These are phyloP conservation scores for Akabosia matsudoensis DNA, from an alignment of 1,140 invertebrate species.

Conservation along the genomic window DNA sequence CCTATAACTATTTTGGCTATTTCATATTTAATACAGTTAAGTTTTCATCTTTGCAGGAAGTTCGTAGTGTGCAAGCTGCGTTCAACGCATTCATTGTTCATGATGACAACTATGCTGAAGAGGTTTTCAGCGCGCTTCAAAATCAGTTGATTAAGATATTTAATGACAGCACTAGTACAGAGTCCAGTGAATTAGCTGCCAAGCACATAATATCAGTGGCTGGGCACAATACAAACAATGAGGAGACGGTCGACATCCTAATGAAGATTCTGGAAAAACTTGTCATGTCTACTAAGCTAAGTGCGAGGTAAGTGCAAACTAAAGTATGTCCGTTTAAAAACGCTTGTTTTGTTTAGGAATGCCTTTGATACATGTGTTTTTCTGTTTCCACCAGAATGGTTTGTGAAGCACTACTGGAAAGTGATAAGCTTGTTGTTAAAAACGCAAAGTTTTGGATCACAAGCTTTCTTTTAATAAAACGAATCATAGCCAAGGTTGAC, in stretches of 20 bases:
- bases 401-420: slow-evolving; percentile 56
- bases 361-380: too few relatives aligned
- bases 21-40: not conserved
- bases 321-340: too few relatives aligned
- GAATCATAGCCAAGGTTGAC: slow-evolving; percentile 83
- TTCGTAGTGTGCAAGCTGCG: slow-evolving; percentile 38
- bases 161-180: slow-evolving; percentile 30
- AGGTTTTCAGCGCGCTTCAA: slow-evolving; percentile 22
- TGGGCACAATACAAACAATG: slow-evolving; percentile 39
- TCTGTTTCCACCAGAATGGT: slow-evolving; percentile 50
- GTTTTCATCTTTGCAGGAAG: slow-evolving; percentile 34
- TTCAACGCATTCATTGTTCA: slow-evolving; percentile 45
- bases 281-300: slow-evolving; percentile 35
- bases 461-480: slow-evolving; percentile 78
- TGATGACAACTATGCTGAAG: slow-evolving; percentile 32
- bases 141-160: slow-evolving; percentile 36
- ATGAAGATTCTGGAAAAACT: slow-evolving; percentile 43
- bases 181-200: slow-evolving; percentile 35
- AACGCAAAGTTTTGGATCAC: slow-evolving; percentile 65
- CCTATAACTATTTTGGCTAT: not conserved
- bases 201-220: slow-evolving; percentile 38
- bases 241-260: slow-evolving; percentile 40
- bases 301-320: slow-evolving; percentile 40
- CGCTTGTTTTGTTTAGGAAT: too few relatives aligned
- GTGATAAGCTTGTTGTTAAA: slow-evolving; percentile 53